Base-by-base conservation (phyloP, 1,140 invertebrate species). In the Zaprionus kolodkinae region DNA sequence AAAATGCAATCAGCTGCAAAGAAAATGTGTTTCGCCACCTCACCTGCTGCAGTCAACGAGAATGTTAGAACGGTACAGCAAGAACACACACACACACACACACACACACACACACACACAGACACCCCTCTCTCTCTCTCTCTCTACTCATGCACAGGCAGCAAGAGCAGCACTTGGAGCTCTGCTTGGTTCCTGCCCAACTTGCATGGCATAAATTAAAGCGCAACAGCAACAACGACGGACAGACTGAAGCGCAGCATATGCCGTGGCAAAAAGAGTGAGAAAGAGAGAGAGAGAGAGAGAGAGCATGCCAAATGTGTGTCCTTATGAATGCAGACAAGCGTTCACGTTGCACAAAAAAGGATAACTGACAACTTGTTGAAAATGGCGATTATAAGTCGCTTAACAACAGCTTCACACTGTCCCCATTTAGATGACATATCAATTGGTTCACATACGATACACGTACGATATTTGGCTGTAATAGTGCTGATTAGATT, bases 1-100 rank as follows among this genome's bases (percentile, higher is more conserved):
- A 87, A 87, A 87, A 87, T 88, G 84, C 84, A 87, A 87, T 87
- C 84, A 87, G 80, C 85, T 87, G 84, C 84, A 88, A 87, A 84
- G 84, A 80, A 87, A 87, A 87, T 87, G 85, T 77, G 72, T 88
- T 84, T 80, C 64, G 73, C 73, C 64, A 68, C 73, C 64, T 79
- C 73, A 76, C 67, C 77, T 79, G 83, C 78, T 83, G 36, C 78
- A 43, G 13, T 60, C 77, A 68, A 67, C 66, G 61, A 59, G 36
- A 48, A 57, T 17, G 15, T 40, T 72, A 56, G 13, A 50, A 50
- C 52, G 50, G 50, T 15, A 43, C 15, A 36, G 25, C 10, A 43
- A 7, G 10, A 15, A 54, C 60, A 45, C 5, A 45, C 10, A 38
- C 36, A 45, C 10, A 50, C 45, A 50, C 45, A 50, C 45, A 15